Conservation (phyloP, 2,888 invertebrate genomes). For the Tribolium freemani region DNA sequence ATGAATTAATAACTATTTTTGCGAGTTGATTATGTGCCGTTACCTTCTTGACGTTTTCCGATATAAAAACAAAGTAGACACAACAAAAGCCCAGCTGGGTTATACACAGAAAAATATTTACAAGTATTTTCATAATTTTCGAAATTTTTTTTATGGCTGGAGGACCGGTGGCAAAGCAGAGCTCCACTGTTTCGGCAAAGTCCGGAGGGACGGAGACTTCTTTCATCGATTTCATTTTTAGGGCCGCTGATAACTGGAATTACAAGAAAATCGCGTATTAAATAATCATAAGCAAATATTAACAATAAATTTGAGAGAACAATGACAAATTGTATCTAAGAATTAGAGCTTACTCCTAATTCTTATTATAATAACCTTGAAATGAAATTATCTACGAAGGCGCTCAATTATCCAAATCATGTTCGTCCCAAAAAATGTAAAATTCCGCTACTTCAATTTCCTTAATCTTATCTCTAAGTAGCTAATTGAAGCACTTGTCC, state of each 20-base stretch:
- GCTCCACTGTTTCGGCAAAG: conserved; percentile 87
- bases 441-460: too few relatives aligned
- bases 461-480: too few relatives aligned
- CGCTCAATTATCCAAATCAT: too few relatives aligned
- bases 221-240: conserved; percentile 74
- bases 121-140: conserved; percentile 76
- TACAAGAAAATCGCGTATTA: background rate
- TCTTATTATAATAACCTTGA: too few relatives aligned
- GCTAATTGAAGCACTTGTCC: too few relatives aligned
- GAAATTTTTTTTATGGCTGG: conserved; percentile 74
- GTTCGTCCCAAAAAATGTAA: too few relatives aligned
- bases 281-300: background rate
- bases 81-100: conserved; percentile 99
- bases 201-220: conserved; percentile 75
- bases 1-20: background rate
- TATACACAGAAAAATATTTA: conserved; percentile 90
- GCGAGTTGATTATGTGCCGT: conserved; percentile 37
- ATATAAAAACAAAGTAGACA: conserved; percentile 96
- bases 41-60: conserved; percentile 86
- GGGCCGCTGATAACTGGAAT: conserved; percentile 77
- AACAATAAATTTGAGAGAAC: background rate
- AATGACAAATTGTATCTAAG: background rate
- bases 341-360: background rate
- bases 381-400: too few relatives aligned
- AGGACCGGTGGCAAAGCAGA: conserved; percentile 85